Conservation (phyloP, 2,888 invertebrate species). For the Chironomus tentans region DNA sequence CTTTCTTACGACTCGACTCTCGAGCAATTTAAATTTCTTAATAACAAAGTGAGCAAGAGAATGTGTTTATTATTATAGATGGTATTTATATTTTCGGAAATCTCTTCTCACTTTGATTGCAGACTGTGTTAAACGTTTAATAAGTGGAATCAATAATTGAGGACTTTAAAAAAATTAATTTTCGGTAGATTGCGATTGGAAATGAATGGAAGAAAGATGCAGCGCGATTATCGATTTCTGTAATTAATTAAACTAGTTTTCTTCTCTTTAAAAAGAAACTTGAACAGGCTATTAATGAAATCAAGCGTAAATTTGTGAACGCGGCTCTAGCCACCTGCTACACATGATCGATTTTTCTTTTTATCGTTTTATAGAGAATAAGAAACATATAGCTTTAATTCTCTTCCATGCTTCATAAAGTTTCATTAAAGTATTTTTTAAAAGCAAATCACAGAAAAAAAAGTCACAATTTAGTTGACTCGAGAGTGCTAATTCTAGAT, state of each 20-base stretch:
- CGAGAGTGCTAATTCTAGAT: too few species aligned
- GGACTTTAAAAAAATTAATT: background rate
- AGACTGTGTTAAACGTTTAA: background rate
- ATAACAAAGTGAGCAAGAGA: background rate
- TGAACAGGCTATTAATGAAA: background rate
- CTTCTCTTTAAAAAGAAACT: conserved; percentile 3
- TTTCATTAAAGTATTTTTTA: too few species aligned
- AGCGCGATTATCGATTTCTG: background rate
- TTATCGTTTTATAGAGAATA: background rate
- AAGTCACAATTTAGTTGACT: too few species aligned
- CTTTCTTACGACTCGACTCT: background rate
- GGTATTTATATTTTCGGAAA: background rate
- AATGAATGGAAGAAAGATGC: background rate
- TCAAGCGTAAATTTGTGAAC: background rate
- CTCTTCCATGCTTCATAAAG: background rate
- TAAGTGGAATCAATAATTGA: background rate
- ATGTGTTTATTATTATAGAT: background rate
- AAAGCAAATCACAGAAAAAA: too few species aligned
- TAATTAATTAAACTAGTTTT: conserved; percentile 2
- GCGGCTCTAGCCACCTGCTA: background rate
- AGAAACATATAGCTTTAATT: background rate
- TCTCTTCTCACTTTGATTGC: background rate
- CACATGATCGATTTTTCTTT: background rate
- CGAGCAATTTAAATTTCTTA: background rate
- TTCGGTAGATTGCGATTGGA: background rate